These are phyloP conservation scores for Brienomyrus brachyistius DNA, from an alignment of 2,113 vertebrate species.

Conservation along the genomic window DNA sequence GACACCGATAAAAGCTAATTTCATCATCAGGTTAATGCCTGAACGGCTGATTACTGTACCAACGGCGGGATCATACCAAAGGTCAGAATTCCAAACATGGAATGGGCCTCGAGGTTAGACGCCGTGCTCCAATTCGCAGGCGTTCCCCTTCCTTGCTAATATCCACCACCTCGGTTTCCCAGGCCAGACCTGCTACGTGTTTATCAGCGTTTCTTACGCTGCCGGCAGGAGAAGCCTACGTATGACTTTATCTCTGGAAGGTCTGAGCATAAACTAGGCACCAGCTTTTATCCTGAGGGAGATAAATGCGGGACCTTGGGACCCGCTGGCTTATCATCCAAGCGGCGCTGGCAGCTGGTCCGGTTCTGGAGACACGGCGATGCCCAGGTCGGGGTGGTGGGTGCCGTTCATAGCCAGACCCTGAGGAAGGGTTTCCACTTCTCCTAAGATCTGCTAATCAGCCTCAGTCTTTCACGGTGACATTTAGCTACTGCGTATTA, in stretches of 20 bases:
- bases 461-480: not conserved
- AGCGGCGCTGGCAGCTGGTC: not conserved
- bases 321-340: not conserved
- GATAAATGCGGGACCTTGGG: conserved; percentile 58
- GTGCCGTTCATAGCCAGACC: not conserved
- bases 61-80: not conserved
- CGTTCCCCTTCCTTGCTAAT: not conserved
- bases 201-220: conserved; percentile 25
- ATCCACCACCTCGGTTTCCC: not conserved
- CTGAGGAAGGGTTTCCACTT: not conserved
- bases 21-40: not conserved
- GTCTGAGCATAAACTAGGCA: conserved; percentile 42
- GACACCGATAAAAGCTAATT: not conserved
- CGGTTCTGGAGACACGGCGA: not conserved
- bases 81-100: not conserved
- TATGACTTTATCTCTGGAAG: conserved; percentile 58
- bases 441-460: not conserved
- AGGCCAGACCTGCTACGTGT: not conserved
- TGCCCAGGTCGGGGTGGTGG: not conserved
- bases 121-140: not conserved
- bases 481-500: not conserved
- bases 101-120: not conserved
- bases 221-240: conserved; percentile 57
- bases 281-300: conserved; percentile 40
- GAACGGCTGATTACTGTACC: not conserved